Conservation (phyloP, 2,797 vertebrate genomes). For the Acridotheres tristis region DNA sequence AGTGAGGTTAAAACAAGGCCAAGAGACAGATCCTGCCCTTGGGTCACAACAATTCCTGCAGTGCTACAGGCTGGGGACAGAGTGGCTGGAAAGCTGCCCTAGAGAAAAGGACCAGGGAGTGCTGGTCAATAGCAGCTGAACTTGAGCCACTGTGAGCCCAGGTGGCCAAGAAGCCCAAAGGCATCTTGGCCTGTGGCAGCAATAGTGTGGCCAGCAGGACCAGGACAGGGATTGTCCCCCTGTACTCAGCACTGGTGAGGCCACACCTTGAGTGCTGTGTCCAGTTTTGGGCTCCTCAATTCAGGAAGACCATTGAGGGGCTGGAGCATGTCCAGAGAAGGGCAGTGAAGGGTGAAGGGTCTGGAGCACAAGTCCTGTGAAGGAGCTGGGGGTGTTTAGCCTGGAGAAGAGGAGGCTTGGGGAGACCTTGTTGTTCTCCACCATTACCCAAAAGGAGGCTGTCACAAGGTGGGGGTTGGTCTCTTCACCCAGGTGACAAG, state of each 20-base stretch:
- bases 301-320: no score
- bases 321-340: neutral
- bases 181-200: neutral
- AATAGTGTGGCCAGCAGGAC: neutral
- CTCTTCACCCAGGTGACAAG: neutral
- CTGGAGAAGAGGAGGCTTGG: neutral
- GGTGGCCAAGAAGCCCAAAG: neutral
- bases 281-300: rapidly evolving
- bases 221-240: neutral
- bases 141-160: neutral
- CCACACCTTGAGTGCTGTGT: neutral
- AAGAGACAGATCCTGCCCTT: neutral
- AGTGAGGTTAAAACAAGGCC: rapidly evolving
- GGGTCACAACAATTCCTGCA: neutral
- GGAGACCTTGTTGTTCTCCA: neutral
- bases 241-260: rapidly evolving
- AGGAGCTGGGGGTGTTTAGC: neutral
- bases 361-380: neutral
- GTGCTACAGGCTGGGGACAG: neutral
- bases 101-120: neutral
- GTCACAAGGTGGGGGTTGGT: rapidly evolving
- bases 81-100: no score
- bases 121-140: neutral
- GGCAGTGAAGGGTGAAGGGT: neutral
- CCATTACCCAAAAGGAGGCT: neutral